Conservation (phyloP, 2,797 vertebrate genomes). For the Sebastes vulpes region DNA sequence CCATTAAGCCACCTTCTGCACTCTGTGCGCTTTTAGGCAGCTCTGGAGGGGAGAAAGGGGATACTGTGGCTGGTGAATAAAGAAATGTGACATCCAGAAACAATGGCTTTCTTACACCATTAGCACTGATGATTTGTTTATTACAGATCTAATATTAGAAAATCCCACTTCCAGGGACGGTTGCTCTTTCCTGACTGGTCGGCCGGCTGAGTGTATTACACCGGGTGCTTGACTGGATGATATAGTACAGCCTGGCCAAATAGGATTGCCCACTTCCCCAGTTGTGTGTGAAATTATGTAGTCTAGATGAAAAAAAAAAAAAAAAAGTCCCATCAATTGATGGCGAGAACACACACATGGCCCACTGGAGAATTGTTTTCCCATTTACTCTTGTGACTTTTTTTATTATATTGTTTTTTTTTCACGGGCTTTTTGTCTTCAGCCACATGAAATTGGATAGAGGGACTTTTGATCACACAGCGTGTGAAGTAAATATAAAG, state of each 20-base stretch:
- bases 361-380: slow-evolving; percentile 60
- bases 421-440: slow-evolving; percentile 53
- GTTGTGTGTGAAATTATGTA: slow-evolving; percentile 65
- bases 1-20: slow-evolving; percentile 24
- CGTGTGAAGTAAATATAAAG: slow-evolving; percentile 50
- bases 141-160: slow-evolving; percentile 30
- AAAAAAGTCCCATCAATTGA: slow-evolving; percentile 54
- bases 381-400: slow-evolving; percentile 54
- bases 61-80: slow-evolving; percentile 10
- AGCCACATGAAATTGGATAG: slow-evolving; percentile 59
- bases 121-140: slow-evolving; percentile 46
- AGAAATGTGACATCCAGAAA: slow-evolving; percentile 11
- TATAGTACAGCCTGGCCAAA: slow-evolving; percentile 43
- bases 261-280: slow-evolving; percentile 40
- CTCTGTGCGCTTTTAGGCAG: not conserved
- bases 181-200: slow-evolving; percentile 9
- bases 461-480: slow-evolving; percentile 63
- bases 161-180: not conserved
- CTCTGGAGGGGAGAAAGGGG: not conserved
- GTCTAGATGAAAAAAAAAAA: slow-evolving; percentile 20
- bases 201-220: slow-evolving; percentile 9
- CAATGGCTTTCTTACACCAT: slow-evolving; percentile 18
- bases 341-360: slow-evolving; percentile 34
- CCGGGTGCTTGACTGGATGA: slow-evolving; percentile 35
- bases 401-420: slow-evolving; percentile 43